phyloP scores from a whole-genome alignment of 2,797 vertebrate species.

The Borostomias antarcticus region DNA sequence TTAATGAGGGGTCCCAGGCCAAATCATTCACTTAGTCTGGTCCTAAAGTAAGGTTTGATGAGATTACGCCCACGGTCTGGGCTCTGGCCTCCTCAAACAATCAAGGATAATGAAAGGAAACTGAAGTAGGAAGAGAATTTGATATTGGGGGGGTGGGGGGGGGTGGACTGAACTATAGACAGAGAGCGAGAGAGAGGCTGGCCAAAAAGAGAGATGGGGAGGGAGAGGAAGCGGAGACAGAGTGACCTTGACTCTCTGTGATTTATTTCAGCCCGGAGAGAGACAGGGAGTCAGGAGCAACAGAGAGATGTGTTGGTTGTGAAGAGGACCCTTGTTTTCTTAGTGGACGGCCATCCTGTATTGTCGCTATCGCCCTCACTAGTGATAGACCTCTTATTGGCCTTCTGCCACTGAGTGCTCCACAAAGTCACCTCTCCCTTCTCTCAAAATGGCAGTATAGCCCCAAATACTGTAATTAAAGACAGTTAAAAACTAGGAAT shows the following conservation, averaged over 20 bases:
- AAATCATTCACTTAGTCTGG: slow-evolving; percentile 23
- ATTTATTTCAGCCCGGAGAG: slow-evolving; percentile 45
- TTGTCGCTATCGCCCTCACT: background rate
- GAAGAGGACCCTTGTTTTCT: slow-evolving; percentile 45
- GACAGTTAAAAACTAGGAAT: background rate
- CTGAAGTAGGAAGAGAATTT: background rate
- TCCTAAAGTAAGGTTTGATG: slow-evolving; percentile 1
- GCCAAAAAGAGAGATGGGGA: background rate
- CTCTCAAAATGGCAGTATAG: background rate
- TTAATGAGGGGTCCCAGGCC: slow-evolving; percentile 59
- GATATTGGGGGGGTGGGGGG: too few species aligned
- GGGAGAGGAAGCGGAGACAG: slow-evolving; percentile 12
- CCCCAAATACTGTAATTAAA: too few species aligned
- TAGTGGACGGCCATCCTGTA: slow-evolving; percentile 13
- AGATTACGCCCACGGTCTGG: slow-evolving; percentile 2
- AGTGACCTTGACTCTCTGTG: slow-evolving; percentile 57
- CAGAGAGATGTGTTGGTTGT: slow-evolving; percentile 36
- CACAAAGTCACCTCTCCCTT: background rate
- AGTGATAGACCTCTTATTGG: background rate
- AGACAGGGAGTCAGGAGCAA: slow-evolving; percentile 44
- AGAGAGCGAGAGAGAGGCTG: too few species aligned
- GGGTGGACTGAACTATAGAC: too few species aligned
- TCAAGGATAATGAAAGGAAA: background rate
- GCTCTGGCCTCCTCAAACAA: too few species aligned
- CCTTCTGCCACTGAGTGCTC: background rate